A percentile compares a stretch with the other conserved stretches of the same genome.
phyloP scores from a whole-genome alignment of 1,140 invertebrate genomes.

The Venustaconcha ellipsiformis region DNA sequence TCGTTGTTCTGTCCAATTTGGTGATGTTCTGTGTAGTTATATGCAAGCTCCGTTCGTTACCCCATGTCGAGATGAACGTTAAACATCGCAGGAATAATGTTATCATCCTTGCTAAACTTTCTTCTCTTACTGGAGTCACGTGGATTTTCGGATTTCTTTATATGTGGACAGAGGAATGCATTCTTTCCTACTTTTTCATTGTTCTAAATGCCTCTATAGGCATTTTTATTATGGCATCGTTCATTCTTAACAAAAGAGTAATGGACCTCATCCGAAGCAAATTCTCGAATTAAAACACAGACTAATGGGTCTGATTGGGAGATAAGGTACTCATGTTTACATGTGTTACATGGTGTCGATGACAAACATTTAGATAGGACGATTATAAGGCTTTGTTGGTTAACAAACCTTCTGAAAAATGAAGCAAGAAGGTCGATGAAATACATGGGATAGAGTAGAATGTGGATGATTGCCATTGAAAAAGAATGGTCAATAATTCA shows the following conservation, averaged over 20 bases:
- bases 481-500: too few species aligned
- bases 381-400: too few species aligned
- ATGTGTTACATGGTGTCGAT: too few species aligned
- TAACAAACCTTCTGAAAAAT: too few species aligned
- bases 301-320: too few species aligned
- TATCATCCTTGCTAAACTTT: slow-evolving; percentile 10
- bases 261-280: background rate
- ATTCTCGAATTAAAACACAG: too few species aligned
- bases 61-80: background rate
- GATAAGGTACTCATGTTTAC: too few species aligned
- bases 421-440: too few species aligned
- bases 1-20: slow-evolving; percentile 14
- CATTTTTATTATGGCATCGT: slow-evolving; percentile 22
- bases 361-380: too few species aligned
- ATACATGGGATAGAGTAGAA: too few species aligned
- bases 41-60: background rate
- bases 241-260: slow-evolving; percentile 16
- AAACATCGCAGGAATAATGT: slow-evolving; percentile 10
- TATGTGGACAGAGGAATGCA: background rate
- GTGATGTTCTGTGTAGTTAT: slow-evolving; percentile 16
- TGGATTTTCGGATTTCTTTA: slow-evolving; percentile 28
- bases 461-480: too few species aligned
- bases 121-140: slow-evolving; percentile 19
- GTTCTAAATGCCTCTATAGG: slow-evolving; percentile 18
- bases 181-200: slow-evolving; percentile 14